Evolutionary conservation across 2,888 invertebrate genomes (phyloP).

Genomic region (Plagodis dolabraria): DNA sequence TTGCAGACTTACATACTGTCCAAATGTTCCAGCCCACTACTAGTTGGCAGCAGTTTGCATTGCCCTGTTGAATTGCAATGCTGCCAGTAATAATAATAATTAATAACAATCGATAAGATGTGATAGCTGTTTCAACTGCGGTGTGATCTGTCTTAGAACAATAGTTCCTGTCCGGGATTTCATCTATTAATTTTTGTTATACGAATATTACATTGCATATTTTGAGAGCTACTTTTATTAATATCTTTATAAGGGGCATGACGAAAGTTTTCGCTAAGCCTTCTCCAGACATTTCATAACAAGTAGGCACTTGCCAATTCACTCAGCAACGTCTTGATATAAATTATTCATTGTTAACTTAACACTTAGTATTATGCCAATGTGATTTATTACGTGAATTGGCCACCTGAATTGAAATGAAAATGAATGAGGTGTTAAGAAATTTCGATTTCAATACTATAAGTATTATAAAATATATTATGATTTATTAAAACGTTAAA

Average conservation of each 20-base stretch:
- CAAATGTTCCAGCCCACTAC: too few species aligned
- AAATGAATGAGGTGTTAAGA: constrained; percentile 12
- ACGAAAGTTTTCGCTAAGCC: constrained; percentile 4
- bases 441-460: background rate
- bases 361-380: constrained; percentile 21
- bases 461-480: too few species aligned
- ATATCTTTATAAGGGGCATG: constrained; percentile 1
- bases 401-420: constrained; percentile 20
- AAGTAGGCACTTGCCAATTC: constrained; percentile 23
- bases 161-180: too few species aligned
- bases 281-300: constrained; percentile 28
- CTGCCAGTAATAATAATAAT: too few species aligned
- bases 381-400: constrained; percentile 19
- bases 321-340: constrained; percentile 29
- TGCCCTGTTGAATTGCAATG: too few species aligned
- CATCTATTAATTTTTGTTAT: too few species aligned
- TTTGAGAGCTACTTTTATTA: background rate
- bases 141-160: too few species aligned
- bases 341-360: constrained; percentile 34
- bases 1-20: too few species aligned
- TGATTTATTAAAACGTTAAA: too few species aligned
- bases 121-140: too few species aligned
- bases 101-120: too few species aligned
- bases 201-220: constrained; percentile 1
- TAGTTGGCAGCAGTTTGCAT: too few species aligned